phyloP scores from a whole-genome alignment of 2,797 vertebrate species.

The Bradypodion ventrale region DNA sequence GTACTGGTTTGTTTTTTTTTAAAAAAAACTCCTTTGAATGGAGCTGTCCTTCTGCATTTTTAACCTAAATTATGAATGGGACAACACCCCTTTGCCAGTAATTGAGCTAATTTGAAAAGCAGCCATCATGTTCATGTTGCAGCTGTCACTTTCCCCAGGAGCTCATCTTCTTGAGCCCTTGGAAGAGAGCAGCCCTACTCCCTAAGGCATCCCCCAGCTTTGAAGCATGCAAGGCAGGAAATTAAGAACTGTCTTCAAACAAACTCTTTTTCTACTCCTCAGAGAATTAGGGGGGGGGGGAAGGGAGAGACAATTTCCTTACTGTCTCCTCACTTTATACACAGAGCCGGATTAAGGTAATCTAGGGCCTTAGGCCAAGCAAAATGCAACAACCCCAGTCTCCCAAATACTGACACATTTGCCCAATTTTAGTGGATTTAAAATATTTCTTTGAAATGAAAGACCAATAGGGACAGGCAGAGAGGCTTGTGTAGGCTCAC shows the following conservation, averaged over 20 bases:
- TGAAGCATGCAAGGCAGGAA: constrained; percentile 46
- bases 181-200: not conserved
- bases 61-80: not conserved
- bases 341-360: constrained; percentile 14
- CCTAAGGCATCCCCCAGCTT: constrained; percentile 26
- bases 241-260: constrained; percentile 50
- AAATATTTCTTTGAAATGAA: not conserved
- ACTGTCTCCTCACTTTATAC: constrained; percentile 18
- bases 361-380: not conserved
- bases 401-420: not conserved
- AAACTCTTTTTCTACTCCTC: constrained; percentile 7
- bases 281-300: too few species aligned
- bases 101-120: constrained; percentile 36
- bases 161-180: not conserved
- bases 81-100: constrained; percentile 12
- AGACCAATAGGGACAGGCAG: not conserved
- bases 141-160: constrained; percentile 32
- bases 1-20: too few species aligned
- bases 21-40: not conserved
- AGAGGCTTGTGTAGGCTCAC: not conserved
- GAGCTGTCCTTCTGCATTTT: not conserved
- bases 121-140: constrained; percentile 22
- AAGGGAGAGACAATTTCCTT: constrained; percentile 26
- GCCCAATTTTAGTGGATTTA: not conserved
- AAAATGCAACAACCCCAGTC: not conserved